Evolutionary conservation across 2,797 vertebrate genomes (phyloP), one percentile per base, ranked within the genome.

Genomic region (Echeneis naucrates): DNA sequence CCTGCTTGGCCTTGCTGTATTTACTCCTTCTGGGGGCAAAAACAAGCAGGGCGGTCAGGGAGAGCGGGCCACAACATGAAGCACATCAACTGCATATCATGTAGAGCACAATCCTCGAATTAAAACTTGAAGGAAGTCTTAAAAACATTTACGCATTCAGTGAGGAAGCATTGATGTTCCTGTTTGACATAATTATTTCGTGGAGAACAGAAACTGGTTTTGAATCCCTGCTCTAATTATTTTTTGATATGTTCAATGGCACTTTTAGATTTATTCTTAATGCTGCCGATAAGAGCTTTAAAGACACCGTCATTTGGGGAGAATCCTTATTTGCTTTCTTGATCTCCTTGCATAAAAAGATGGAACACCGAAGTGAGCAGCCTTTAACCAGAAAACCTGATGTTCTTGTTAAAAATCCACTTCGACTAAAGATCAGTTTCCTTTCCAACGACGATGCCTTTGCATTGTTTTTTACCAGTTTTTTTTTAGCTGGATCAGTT

Each of bases 1-100:
- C 96, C 89, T 99, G 98, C 91, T 99, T 99, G 35, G 97, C 97
- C 78, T 99, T 98, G 90, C 97, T 99, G 95, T 99, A 99, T 72
- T 98, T 99, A 91, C 96, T 98, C 88, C 97, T 96, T 90, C 98
- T 99, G 89, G 82, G 83, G 84, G 69, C 37, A 93, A 89, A 90
- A 63, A 78, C 48, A 87, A 87, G 40, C 55, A 81, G 55, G 57
- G 51, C 19, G 59, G 75, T 92, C 65, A 75, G 32, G 5, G 4
- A 47, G 12, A 21, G 45, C 3, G 19, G 21, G 14, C 62, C 14
- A 32, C 8, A 38, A 10, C 13, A 32, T 44, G 53, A 44, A 24
- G 11, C 3, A n/a, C 37, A 35, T 16, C 30, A 32, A 42, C 37
- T 45, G 13, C 2, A 35, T 23, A 2, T 52, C 27, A 2, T 24